Evolutionary conservation across 2,888 invertebrate species (phyloP), one percentile per base, ranked within the genome.

Genomic region (Sisyra nigra): DNA sequence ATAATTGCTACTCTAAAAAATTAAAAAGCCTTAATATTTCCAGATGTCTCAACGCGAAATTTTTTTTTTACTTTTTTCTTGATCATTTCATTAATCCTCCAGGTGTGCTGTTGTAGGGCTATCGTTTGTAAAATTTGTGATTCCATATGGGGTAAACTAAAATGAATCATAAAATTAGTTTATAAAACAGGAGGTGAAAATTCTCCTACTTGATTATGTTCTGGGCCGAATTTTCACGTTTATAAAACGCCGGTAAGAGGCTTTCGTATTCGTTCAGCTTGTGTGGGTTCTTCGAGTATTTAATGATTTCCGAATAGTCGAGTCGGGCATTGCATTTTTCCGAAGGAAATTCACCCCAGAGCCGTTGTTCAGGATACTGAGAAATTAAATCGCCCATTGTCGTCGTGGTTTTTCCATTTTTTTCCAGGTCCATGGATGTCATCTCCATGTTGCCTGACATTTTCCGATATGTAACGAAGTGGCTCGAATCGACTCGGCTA

Each of bases 111-210:
- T 30, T 40, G 40, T 14, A 40, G 17, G 9, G 15, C 17, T 11
- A 40, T 40, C 10, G 40, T 40, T 14, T 40, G 40, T 17, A 40
- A 18, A 10, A 40, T 24, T 40, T 31, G 14, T 29, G 40, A 10
- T 32, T 40, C 40, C 32, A 40, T 32, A 15, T 15, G n/a, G 5
- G 40, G 40, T 29, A 40, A 40, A 31, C 40, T 40, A 11, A 15
- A 31, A 40, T 14, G 30, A 13, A 3, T 24, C 5, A 18, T 36
- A n/a, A 9, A 2, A 15, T 18, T 37, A 37, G 3, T 34, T 34
- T 3, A 3, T 8, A 14, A 34, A 7, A 34, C 4, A n/a, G 7
- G 8, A 14, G 11, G 14, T 13, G 7, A 14, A n/a, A 3, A 13
- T 36, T 3, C 15, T 36, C 10, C 3, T 36, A 17, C 9, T 14